Evolutionary conservation across 2,797 vertebrate genomes (phyloP).

Genomic region (Thripadectes ignobilis): DNA sequence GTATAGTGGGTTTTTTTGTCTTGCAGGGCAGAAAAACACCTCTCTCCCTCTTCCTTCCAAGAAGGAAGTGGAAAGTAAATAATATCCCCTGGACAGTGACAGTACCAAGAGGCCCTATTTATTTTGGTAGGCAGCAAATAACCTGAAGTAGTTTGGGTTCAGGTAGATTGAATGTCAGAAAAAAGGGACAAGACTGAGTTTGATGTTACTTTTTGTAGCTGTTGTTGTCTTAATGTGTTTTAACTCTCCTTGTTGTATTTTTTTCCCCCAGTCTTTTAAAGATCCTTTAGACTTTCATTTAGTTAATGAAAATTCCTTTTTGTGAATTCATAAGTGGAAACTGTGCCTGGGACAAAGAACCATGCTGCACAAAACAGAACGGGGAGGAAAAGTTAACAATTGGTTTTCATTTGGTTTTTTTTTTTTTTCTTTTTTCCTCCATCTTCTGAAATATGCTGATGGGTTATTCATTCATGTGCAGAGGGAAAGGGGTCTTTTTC

Average conservation of each 20-base stretch:
- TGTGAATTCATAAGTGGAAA: not conserved
- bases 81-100: not conserved
- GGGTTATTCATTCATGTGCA: not conserved
- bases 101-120: not conserved
- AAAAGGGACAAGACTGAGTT: not conserved
- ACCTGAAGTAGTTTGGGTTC: not conserved
- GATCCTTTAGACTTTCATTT: not conserved
- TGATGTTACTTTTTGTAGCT: not conserved
- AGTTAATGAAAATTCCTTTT: not conserved
- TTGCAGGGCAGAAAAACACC: not conserved
- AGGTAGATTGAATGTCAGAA: not conserved
- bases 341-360: not conserved
- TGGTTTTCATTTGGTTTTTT: not conserved
- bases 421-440: not conserved
- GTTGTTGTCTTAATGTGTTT: not conserved
- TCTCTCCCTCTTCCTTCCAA: not conserved
- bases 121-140: not conserved
- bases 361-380: fast-evolving
- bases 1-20: not conserved
- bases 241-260: not conserved
- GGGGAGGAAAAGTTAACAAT: not conserved
- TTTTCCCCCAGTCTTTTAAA: not conserved
- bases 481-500: not conserved
- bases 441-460: not conserved
- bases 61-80: not conserved